These are phyloP conservation scores for Malthinus flaveolus DNA, from an alignment of 2,888 invertebrate species.

Conservation along the genomic window DNA sequence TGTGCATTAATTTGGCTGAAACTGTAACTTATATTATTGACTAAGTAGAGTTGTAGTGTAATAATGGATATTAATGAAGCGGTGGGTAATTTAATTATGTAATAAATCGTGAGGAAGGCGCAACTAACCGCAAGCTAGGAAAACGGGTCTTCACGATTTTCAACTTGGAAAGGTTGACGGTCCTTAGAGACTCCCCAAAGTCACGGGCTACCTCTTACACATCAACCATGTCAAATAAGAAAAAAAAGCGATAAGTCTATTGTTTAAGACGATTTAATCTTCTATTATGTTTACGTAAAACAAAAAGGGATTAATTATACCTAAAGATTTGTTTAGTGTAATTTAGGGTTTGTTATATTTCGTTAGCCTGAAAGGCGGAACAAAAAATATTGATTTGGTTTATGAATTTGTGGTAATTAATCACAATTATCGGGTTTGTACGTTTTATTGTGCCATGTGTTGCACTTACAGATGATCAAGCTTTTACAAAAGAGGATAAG, in stretches of 20 bases:
- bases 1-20: constrained; percentile 17
- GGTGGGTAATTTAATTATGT: constrained; percentile 44
- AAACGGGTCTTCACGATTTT: constrained; percentile 32
- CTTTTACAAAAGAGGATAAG: no score
- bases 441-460: no score
- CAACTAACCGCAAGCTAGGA: constrained; percentile 32
- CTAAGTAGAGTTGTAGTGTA: constrained; percentile 38
- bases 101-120: constrained; percentile 41
- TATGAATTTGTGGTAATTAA: no score
- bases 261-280: no score
- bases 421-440: no score
- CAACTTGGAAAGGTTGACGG: constrained; percentile 25
- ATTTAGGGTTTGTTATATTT: no score
- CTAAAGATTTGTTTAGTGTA: no score
- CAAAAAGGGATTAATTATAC: no score
- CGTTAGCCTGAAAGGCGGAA: no score
- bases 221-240: neutral
- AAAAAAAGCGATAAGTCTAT: neutral
- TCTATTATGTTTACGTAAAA: no score
- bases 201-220: constrained; percentile 21
- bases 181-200: constrained; percentile 18
- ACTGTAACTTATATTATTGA: constrained; percentile 38
- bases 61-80: constrained; percentile 47
- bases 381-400: no score
- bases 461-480: no score